Conservation (phyloP, 2,797 vertebrate genomes). For the Calcarius lapponicus region DNA sequence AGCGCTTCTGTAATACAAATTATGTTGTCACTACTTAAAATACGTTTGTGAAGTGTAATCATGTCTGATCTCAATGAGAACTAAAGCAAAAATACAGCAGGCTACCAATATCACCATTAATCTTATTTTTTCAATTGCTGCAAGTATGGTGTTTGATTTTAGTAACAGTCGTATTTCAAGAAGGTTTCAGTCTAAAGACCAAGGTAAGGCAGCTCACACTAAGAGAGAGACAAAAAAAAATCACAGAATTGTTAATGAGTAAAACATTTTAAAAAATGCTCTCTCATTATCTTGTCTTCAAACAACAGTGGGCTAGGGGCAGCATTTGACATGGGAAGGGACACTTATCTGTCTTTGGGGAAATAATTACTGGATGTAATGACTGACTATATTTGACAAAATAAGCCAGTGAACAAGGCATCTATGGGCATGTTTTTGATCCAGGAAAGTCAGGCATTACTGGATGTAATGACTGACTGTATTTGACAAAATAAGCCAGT, state of each 20-base stretch:
- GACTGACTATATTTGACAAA: not conserved
- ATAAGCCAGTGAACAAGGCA: not conserved
- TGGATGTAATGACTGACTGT: not conserved
- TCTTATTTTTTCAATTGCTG: not conserved
- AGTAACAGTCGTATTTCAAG: not conserved
- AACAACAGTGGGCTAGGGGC: not conserved
- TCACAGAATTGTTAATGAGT: not conserved
- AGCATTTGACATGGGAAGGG: not conserved
- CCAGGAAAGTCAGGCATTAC: not conserved
- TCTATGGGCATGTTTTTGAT: not conserved
- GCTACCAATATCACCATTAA: not conserved
- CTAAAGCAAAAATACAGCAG: not conserved
- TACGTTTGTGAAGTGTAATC: not conserved
- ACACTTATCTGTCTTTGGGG: not conserved
- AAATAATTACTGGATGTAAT: not conserved
- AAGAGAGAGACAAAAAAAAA: not conserved
- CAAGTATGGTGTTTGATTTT: not conserved
- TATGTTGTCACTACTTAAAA: conserved; percentile 43
- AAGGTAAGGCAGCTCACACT: not conserved
- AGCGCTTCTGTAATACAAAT: conserved; percentile 25
- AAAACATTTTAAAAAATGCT: not conserved
- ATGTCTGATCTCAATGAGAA: conserved; percentile 1
- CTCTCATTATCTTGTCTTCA: not conserved
- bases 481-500: not conserved
- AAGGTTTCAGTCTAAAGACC: not conserved